These are phyloP conservation scores for Hydrolagus colliei DNA, from an alignment of 2,797 vertebrate species.

Conservation along the genomic window DNA sequence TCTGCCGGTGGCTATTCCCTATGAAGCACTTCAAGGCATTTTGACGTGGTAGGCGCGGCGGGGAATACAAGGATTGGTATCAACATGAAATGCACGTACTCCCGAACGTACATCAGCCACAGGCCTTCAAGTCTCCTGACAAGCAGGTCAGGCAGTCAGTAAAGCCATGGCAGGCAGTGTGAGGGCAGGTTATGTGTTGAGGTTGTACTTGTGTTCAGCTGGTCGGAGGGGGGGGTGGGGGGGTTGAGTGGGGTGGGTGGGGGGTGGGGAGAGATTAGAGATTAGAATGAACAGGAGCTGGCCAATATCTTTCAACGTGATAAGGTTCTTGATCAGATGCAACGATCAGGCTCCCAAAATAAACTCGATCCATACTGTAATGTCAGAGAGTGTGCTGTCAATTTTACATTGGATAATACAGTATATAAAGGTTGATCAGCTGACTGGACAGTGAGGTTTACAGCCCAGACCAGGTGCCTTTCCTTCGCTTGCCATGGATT, in stretches of 20 bases:
- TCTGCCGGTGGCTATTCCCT: no score
- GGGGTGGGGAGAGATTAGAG: not conserved
- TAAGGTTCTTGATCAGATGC: not conserved
- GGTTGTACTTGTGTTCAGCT: not conserved
- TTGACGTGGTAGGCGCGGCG: no score
- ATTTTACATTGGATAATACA: not conserved
- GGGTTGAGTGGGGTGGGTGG: no score
- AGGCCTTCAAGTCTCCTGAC: no score
- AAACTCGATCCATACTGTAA: constrained; percentile 18
- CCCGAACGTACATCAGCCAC: no score
- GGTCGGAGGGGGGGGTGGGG: no score
- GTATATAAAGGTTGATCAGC: not conserved
- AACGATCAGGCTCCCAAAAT: not conserved
- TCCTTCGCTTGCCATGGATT: no score
- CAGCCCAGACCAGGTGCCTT: no score
- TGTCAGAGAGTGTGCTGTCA: constrained; percentile 18
- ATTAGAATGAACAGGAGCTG: not conserved
- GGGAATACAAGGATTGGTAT: no score
- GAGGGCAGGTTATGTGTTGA: not conserved
- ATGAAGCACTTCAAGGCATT: no score
- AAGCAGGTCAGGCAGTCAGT: not conserved
- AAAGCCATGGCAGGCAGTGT: not conserved
- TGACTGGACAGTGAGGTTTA: no score
- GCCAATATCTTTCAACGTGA: not conserved
- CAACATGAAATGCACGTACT: no score